These are phyloP conservation scores for Amyelois transitella DNA, from an alignment of 1,140 invertebrate genomes.

Conservation along the genomic window DNA sequence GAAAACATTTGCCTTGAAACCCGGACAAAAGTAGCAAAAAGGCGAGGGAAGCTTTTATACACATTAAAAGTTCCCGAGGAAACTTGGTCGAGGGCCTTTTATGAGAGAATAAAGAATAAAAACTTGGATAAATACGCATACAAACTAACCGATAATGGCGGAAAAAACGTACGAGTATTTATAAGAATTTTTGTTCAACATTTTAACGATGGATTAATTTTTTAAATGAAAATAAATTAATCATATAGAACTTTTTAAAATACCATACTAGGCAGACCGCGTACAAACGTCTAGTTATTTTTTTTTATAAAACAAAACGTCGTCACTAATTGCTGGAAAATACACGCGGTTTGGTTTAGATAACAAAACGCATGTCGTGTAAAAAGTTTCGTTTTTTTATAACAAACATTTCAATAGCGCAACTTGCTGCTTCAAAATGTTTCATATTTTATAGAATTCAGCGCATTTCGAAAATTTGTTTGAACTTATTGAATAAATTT, in stretches of 20 bases:
- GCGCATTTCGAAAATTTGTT: neutral
- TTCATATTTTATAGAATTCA: neutral
- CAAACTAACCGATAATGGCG: slow-evolving; percentile 10
- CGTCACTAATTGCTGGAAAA: no score
- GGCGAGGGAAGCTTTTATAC: slow-evolving; percentile 9
- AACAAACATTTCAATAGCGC: neutral
- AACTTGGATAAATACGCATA: slow-evolving; percentile 16
- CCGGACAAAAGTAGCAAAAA: slow-evolving; percentile 8
- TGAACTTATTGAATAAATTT: neutral
- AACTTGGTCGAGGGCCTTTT: slow-evolving; percentile 9
- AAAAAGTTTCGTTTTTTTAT: neutral
- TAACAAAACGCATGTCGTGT: no score
- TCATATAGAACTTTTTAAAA: no score
- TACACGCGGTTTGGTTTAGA: no score
- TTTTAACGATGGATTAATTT: no score
- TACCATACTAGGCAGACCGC: no score
- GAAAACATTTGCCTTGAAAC: slow-evolving; percentile 6
- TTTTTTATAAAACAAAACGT: no score
- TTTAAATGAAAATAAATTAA: no score
- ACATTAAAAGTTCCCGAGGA: slow-evolving; percentile 13
- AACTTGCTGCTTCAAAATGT: neutral
- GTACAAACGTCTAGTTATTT: no score
- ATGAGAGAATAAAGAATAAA: slow-evolving; percentile 11
- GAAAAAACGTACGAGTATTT: neutral
- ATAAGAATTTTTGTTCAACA: neutral